phyloP scores from a whole-genome alignment of 2,113 vertebrate genomes.

The Coturnix japonica region DNA sequence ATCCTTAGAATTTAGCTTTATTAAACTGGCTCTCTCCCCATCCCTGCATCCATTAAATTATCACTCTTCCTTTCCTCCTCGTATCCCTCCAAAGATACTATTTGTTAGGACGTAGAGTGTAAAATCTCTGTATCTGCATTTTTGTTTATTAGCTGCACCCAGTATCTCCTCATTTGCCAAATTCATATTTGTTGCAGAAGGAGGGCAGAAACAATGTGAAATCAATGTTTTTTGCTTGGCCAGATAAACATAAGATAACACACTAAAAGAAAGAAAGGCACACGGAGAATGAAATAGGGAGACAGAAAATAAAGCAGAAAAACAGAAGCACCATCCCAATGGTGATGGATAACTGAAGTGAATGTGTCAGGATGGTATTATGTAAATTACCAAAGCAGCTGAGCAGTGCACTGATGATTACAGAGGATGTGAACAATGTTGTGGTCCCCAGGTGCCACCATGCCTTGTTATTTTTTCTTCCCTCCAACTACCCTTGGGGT shows the following conservation, averaged over 20 bases:
- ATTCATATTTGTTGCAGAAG: constrained; percentile 88
- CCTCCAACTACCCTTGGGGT: constrained; percentile 89
- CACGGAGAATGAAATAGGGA: constrained; percentile 72
- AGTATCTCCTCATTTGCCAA: constrained; percentile 84
- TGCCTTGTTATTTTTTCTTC: constrained; percentile 91
- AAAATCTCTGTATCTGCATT: constrained; percentile 78
- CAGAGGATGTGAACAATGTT: constrained; percentile 86
- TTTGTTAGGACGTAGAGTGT: constrained; percentile 65
- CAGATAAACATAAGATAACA: constrained; percentile 84
- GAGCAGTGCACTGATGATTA: constrained; percentile 92
- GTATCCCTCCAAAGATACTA: not conserved
- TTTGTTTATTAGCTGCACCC: constrained; percentile 79
- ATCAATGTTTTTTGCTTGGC: constrained; percentile 86
- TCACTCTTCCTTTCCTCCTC: constrained; percentile 7
- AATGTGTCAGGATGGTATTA: constrained; percentile 91
- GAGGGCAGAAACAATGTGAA: constrained; percentile 82
- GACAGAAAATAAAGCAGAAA: constrained; percentile 76
- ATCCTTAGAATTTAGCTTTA: constrained; percentile 23
- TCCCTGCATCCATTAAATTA: constrained; percentile 39
- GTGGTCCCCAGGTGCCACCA: constrained; percentile 84
- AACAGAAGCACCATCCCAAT: constrained; percentile 75
- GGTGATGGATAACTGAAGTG: constrained; percentile 90
- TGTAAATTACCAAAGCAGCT: constrained; percentile 92
- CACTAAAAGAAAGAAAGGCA: constrained; percentile 73
- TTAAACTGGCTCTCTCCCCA: not conserved